Evolutionary conservation across 2,888 invertebrate genomes (phyloP), one percentile per base, ranked within the genome.

Genomic region (Lacanobia wlatinum): DNA sequence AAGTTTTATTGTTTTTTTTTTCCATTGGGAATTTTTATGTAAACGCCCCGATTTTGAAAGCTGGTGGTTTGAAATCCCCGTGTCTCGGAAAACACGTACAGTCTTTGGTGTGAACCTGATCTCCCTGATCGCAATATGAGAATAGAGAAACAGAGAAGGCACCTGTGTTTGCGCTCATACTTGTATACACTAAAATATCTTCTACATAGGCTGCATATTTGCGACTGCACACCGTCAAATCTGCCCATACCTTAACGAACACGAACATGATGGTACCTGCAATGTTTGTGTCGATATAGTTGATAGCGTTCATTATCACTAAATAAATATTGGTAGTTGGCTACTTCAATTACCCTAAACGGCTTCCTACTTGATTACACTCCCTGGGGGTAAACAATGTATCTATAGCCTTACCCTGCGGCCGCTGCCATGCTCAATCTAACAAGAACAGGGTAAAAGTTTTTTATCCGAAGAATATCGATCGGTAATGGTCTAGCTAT

Each of bases 221-320:
- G n/a, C 9, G 18, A n/a, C n/a, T n/a, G 23, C 16, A 28, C 16
- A 28, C 16, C 16, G 2, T 16, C 23, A 16, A 7, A 14, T 55
- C 23, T 12, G n/a, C 34, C 28, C 3, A 9, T 21, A 5, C 10
- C 16, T n/a, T 21, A n/a, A n/a, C 10, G 2, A 9, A 53, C 34
- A 38, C 16, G 28, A 14, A 6, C 18, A 12, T 58, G 21, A 38
- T 23, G 16, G 1, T 52, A n/a, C 43, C 43, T 14, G 10, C 4
- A 46, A 14, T 46, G 46, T 53, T 74, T 14, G 34, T 74, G 65
- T 63, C 65, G 38, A 75, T 75, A 50, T 34, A 18, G n/a, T 55
- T 40, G 46, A 48, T 63, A 38, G 23, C 43, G 16, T 6, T 23
- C 52, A 38, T 64, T 72, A 74, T 64, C 65, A 38, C 34, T 46